Percentiles rank a stretch among this genome's conserved stretches.
Evolutionary conservation across 2,113 vertebrate species (phyloP).

Genomic region (Eublepharis macularius): DNA sequence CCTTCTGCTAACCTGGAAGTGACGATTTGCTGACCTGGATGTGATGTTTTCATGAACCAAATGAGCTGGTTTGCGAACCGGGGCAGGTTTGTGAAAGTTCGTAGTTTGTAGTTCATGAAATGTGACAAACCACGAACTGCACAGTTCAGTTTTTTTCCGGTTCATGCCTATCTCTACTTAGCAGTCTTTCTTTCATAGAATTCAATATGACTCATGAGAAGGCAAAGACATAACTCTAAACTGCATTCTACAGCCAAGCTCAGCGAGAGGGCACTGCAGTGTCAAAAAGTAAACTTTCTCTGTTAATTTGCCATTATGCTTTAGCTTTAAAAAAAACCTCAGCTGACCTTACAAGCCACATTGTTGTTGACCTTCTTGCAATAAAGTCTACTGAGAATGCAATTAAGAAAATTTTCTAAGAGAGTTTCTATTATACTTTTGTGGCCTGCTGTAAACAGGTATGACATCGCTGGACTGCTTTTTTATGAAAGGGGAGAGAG

Average conservation of each 20-base stretch:
- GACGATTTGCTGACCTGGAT: too few species aligned
- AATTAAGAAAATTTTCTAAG: constrained; percentile 24
- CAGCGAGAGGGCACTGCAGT: background rate
- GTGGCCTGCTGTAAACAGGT: constrained; percentile 5
- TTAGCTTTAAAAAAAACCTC: background rate
- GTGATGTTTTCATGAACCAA: too few species aligned
- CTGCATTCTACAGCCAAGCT: background rate
- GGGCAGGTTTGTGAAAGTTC: too few species aligned
- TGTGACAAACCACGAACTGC: too few species aligned
- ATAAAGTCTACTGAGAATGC: background rate
- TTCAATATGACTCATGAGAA: background rate
- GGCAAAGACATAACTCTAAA: background rate
- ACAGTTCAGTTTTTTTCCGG: too few species aligned
- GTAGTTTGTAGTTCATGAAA: too few species aligned
- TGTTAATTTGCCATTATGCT: background rate
- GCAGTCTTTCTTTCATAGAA: background rate
- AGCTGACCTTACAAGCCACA: constrained; percentile 7
- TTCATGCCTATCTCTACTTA: too few species aligned
- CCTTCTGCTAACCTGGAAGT: too few species aligned
- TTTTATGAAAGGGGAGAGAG: constrained; percentile 8
- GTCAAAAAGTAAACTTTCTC: background rate
- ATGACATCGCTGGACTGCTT: constrained; percentile 2
- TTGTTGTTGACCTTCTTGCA: background rate
- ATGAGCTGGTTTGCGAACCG: too few species aligned
- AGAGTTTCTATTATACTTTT: background rate